Evolutionary conservation across 2,888 invertebrate species (phyloP).

Genomic region (Papilio protenor): DNA sequence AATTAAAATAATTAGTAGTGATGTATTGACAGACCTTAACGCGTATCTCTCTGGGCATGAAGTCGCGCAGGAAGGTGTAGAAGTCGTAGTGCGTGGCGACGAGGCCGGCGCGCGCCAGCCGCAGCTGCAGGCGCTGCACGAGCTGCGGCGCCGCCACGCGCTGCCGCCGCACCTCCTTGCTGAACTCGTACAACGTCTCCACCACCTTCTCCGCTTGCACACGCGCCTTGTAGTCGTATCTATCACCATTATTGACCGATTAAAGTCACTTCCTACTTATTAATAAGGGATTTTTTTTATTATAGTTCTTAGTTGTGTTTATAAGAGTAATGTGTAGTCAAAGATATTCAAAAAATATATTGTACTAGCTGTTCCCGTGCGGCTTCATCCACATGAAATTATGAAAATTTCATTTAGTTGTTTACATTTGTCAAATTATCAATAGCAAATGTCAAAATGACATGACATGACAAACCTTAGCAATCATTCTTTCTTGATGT

Average conservation of each 20-base stretch:
- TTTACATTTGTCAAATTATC: too few species aligned
- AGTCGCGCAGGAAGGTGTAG: slow-evolving; percentile 72
- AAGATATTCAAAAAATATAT: too few species aligned
- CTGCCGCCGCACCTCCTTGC: slow-evolving; percentile 55
- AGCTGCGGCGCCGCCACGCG: slow-evolving; percentile 55
- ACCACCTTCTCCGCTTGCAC: slow-evolving; percentile 72
- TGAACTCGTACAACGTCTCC: slow-evolving; percentile 64
- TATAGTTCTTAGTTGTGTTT: too few species aligned
- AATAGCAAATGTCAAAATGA: too few species aligned
- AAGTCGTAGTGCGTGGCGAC: slow-evolving; percentile 74
- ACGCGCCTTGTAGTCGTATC: slow-evolving; percentile 76
- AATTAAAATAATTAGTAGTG: too few species aligned
- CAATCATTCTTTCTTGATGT: too few species aligned
- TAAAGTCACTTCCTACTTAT: background rate
- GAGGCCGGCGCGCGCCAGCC: slow-evolving; percentile 69
- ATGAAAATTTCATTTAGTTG: too few species aligned
- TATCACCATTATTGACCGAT: slow-evolving; percentile 47
- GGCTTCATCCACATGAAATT: too few species aligned
- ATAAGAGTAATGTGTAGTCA: background rate
- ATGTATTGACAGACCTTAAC: too few species aligned
- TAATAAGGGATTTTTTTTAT: too few species aligned
- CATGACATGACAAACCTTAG: too few species aligned
- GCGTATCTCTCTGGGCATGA: slow-evolving; percentile 73
- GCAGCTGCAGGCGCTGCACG: slow-evolving; percentile 62
- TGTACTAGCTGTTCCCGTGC: too few species aligned